Percentiles rank a stretch among this genome's conserved stretches.
These are phyloP conservation scores for Phymanthus crucifer DNA, from an alignment of 92 coral and sea anemone genomes.

Conservation along the genomic window DNA sequence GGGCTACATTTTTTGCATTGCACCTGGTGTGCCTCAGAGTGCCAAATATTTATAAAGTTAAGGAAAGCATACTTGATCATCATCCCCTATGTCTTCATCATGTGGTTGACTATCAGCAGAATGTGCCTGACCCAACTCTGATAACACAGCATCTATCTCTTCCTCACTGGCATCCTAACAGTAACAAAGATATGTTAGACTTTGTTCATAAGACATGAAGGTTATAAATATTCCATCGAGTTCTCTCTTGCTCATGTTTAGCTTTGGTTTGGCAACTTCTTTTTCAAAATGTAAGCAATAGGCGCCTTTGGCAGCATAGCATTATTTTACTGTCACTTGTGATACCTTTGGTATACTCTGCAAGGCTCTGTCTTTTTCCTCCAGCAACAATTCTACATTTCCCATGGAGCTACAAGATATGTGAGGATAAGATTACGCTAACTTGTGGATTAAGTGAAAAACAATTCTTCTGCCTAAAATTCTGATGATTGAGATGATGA, in stretches of 20 bases:
- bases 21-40: not conserved
- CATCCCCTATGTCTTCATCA: slow-evolving; percentile 96
- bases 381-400: slow-evolving; percentile 80
- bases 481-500: not conserved
- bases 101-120: slow-evolving; percentile 79
- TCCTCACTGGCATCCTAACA: slow-evolving; percentile 59
- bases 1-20: too few species aligned
- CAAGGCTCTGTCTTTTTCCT: slow-evolving; percentile 75
- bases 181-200: not conserved
- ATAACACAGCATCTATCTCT: slow-evolving; percentile 79
- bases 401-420: slow-evolving; percentile 80
- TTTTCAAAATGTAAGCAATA: too few species aligned
- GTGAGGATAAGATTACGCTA: not conserved
- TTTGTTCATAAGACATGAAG: not conserved
- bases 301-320: too few species aligned
- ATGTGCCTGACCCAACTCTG: slow-evolving; percentile 90
- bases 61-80: slow-evolving; percentile 72
- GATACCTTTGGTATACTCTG: slow-evolving; percentile 85
- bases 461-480: too few species aligned
- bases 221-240: too few species aligned
- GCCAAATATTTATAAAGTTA: not conserved
- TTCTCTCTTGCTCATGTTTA: too few species aligned
- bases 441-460: not conserved
- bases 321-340: not conserved
- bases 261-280: too few species aligned